phyloP scores from a whole-genome alignment of 2,113 vertebrate species.

The Alethe diademata region DNA sequence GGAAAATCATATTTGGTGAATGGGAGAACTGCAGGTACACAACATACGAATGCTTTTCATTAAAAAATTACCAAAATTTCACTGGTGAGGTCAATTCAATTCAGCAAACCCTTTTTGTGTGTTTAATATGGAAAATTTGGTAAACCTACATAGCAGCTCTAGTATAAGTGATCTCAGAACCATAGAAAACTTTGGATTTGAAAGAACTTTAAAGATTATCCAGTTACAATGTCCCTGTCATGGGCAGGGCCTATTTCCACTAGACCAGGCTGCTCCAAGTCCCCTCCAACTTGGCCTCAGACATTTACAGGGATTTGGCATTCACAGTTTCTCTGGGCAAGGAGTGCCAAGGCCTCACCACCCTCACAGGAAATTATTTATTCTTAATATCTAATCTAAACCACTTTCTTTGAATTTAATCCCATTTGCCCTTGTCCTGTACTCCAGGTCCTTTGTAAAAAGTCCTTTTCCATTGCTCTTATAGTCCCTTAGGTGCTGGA shows the following conservation, averaged over 20 bases:
- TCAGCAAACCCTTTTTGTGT: background rate
- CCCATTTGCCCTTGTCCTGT: background rate
- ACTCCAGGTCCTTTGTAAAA: background rate
- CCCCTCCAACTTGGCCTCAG: fast-evolving
- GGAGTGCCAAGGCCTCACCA: background rate
- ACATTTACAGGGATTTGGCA: background rate
- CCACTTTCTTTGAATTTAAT: background rate
- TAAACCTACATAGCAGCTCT: background rate
- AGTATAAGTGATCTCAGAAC: background rate
- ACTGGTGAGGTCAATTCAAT: background rate
- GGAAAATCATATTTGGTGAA: background rate
- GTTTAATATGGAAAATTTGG: background rate
- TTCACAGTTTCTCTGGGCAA: background rate
- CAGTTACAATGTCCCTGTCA: fast-evolving
- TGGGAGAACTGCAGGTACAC: background rate
- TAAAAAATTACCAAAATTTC: background rate
- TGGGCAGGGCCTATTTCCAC: background rate
- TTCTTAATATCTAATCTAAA: background rate
- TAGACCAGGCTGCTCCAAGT: too few relatives aligned
- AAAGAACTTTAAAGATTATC: background rate
- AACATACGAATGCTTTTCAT: background rate
- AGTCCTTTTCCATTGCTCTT: background rate
- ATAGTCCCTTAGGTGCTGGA: too few relatives aligned
- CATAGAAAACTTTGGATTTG: background rate
- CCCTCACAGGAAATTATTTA: background rate